Conservation (phyloP, 2,113 vertebrate genomes). For the Pteropus alecto region DNA sequence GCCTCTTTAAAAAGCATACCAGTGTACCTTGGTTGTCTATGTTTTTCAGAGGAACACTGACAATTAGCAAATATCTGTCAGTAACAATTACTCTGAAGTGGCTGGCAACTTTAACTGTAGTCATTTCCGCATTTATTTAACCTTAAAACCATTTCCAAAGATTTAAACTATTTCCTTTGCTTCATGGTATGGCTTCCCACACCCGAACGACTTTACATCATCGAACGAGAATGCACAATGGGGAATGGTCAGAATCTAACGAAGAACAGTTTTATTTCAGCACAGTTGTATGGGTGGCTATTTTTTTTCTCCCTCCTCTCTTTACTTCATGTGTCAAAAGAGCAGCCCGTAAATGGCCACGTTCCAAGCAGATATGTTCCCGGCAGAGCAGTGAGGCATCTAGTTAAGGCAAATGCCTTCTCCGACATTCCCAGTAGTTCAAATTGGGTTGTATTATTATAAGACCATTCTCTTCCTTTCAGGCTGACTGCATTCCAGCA, state of each 20-base stretch:
- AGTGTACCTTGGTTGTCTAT: neutral
- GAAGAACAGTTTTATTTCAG: conserved; percentile 79
- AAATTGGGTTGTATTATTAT: accelerated
- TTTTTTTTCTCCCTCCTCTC: neutral
- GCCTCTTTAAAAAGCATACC: conserved; percentile 27
- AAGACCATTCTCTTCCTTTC: neutral
- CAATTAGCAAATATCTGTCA: conserved; percentile 71
- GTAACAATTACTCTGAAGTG: conserved; percentile 77
- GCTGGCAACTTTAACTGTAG: conserved; percentile 76
- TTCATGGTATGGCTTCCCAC: conserved; percentile 84
- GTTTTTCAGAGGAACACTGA: conserved; percentile 68
- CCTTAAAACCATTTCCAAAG: conserved; percentile 84
- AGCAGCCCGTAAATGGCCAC: neutral
- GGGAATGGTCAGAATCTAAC: conserved; percentile 78
- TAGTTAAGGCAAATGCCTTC: neutral
- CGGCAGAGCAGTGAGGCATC: neutral
- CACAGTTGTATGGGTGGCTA: conserved; percentile 44
- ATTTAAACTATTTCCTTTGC: conserved; percentile 86
- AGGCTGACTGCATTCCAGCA: neutral
- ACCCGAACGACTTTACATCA: conserved; percentile 85
- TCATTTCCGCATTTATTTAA: conserved; percentile 83
- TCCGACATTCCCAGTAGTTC: neutral
- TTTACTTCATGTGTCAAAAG: neutral
- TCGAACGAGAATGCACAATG: conserved; percentile 81
- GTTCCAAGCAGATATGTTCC: neutral